These are phyloP conservation scores for Poecilus cupreus DNA, from an alignment of 2,888 invertebrate genomes.

Conservation along the genomic window DNA sequence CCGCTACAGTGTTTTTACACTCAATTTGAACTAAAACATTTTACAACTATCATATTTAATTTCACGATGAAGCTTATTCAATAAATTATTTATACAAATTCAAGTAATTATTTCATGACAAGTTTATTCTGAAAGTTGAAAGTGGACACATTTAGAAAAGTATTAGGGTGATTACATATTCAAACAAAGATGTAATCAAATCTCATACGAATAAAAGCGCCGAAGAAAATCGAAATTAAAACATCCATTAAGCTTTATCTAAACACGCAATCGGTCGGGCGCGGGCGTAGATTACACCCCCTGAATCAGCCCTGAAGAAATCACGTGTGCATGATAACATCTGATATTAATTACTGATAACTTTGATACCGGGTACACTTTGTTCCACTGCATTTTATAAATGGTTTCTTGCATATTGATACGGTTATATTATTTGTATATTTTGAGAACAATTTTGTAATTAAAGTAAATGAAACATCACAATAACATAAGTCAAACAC, in stretches of 20 bases:
- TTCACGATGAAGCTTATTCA: too few relatives aligned
- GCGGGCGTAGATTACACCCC: slow-evolving; percentile 10
- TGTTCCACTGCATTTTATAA: slow-evolving; percentile 22
- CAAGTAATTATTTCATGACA: too few relatives aligned
- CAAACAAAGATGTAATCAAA: slow-evolving; percentile 55
- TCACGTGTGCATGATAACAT: slow-evolving; percentile 10
- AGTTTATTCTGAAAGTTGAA: neutral
- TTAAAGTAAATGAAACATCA: too few relatives aligned
- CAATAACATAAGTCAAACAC: neutral
- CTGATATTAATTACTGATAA: slow-evolving; percentile 50
- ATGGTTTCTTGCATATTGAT: slow-evolving; percentile 1
- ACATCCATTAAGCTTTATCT: slow-evolving; percentile 46
- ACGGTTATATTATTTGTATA: too few relatives aligned
- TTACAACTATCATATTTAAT: too few relatives aligned
- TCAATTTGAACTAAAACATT: neutral
- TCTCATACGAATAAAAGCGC: slow-evolving; percentile 25
- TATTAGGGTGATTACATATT: slow-evolving; percentile 24
- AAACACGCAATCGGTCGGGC: slow-evolving; percentile 55
- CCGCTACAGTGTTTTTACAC: too few relatives aligned
- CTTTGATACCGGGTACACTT: slow-evolving; percentile 24
- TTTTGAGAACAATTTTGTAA: too few relatives aligned
- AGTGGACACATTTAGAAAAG: neutral
- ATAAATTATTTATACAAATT: too few relatives aligned
- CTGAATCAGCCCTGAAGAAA: neutral
- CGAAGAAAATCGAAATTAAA: slow-evolving; percentile 50